phyloP scores from a whole-genome alignment of 2,113 vertebrate genomes.

The Cichladusa arquata region DNA sequence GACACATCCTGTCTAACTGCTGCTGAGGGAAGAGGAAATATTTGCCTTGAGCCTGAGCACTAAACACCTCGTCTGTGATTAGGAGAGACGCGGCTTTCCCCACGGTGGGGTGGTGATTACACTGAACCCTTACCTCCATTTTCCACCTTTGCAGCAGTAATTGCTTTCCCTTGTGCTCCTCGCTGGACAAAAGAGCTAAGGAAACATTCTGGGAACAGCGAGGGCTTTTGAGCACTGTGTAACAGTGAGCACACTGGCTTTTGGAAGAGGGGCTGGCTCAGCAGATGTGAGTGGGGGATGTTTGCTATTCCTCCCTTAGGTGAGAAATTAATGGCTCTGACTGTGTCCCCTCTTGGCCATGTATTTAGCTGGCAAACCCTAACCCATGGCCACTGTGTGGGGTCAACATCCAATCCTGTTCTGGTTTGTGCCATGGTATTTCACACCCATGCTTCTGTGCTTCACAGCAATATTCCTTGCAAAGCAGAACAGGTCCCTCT shows the following conservation, averaged over 20 bases:
- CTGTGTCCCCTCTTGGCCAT: neutral
- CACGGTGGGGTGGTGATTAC: neutral
- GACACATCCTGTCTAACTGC: neutral
- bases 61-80: slow-evolving; percentile 17
- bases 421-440: neutral
- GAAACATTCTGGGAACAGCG: neutral
- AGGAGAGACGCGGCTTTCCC: slow-evolving; percentile 41
- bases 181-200: neutral
- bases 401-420: neutral
- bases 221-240: neutral
- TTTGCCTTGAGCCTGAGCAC: slow-evolving; percentile 7
- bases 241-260: neutral
- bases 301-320: neutral
- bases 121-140: slow-evolving; percentile 47
- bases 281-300: neutral
- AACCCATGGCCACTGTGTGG: neutral
- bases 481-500: neutral
- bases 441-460: neutral
- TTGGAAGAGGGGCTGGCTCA: neutral
- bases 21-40: slow-evolving; percentile 27
- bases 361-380: neutral
- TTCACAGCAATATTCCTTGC: neutral
- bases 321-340: neutral
- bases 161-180: slow-evolving; percentile 59
- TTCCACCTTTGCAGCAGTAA: slow-evolving; percentile 64